Conservation (phyloP, 2,113 vertebrate genomes). For the Malurus melanocephalus region DNA sequence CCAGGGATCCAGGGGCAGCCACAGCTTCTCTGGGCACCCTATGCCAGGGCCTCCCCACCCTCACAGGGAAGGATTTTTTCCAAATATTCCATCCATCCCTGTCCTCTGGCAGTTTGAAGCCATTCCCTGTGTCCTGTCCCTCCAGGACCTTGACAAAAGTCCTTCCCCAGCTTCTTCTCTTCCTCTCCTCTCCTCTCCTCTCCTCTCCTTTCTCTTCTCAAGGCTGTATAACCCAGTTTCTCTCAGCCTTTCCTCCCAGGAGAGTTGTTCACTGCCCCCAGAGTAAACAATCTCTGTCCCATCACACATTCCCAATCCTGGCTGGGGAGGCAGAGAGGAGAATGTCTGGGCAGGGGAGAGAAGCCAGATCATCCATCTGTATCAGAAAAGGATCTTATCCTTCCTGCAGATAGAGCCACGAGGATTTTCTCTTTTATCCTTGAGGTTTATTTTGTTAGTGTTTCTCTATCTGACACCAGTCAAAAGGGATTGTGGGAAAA, state of each 20-base stretch:
- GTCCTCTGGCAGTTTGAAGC: background rate
- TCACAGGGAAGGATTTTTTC: rapidly evolving
- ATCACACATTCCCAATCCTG: rapidly evolving
- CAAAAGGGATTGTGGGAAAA: conserved; percentile 14
- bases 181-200: too few species aligned
- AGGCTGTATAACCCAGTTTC: background rate
- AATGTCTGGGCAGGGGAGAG: background rate
- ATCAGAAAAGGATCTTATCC: background rate
- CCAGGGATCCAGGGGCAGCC: background rate
- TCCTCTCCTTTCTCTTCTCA: background rate
- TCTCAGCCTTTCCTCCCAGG: background rate
- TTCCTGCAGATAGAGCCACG: background rate
- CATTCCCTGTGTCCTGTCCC: too few species aligned
- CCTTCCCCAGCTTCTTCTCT: too few species aligned
- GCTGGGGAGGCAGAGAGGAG: background rate
- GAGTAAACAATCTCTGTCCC: background rate
- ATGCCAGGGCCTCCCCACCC: rapidly evolving
- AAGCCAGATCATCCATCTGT: background rate
- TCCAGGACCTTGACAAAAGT: too few species aligned
- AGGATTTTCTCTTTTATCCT: background rate
- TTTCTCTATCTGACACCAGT: background rate
- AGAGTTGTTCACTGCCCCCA: background rate
- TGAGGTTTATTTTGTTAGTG: background rate
- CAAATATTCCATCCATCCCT: background rate
- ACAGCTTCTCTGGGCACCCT: too few species aligned